Evolutionary conservation across 2,888 invertebrate species (phyloP), one percentile per base, ranked within the genome.

Genomic region (Acronicta leporina): DNA sequence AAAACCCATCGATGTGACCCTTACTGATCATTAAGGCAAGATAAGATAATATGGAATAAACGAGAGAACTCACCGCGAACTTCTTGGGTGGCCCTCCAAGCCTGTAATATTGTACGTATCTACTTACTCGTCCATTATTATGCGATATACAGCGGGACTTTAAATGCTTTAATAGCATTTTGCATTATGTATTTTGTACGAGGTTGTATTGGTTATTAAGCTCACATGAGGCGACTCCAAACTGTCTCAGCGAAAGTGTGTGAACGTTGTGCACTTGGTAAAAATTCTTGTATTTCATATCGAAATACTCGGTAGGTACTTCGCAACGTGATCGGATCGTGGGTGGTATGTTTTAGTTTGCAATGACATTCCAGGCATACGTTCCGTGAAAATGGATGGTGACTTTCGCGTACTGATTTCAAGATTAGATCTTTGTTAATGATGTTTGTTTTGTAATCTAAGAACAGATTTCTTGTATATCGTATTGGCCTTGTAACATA

Each of bases 221-320:
- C 61, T 62, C 74, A 75, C 79, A 79, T 82, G 65, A 62, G 57
- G 41, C 67, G 89, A 87, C 86, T 88, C 86, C 86, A 88, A 90
- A 89, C 88, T 90, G 91, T 92, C 92, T 91, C 89, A 88, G 92
- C 89, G 92, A 93, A 93, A 94, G 92, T 92, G 89, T 90, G 89
- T 86, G 91, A 89, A 89, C 86, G 75, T 68, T 70, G 77, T 70
- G 84, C 81, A 81, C 83, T 89, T 90, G 86, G 90, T 88, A 90
- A 90, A 91, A 89, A 90, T 90, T 88, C 87, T 87, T 81, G 84
- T 88, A 89, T 88, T 90, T 86, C 88, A 87, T 38, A 38, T 90
- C 87, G 87, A 79, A 82, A 84, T 84, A 83, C 82, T 82, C 73
- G 35, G 52, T 64, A 67, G 35, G 52, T 64, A 67, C 47, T 64